Evolutionary conservation across 2,888 invertebrate species (phyloP).

Genomic region (Dromius quadrimaculatus): DNA sequence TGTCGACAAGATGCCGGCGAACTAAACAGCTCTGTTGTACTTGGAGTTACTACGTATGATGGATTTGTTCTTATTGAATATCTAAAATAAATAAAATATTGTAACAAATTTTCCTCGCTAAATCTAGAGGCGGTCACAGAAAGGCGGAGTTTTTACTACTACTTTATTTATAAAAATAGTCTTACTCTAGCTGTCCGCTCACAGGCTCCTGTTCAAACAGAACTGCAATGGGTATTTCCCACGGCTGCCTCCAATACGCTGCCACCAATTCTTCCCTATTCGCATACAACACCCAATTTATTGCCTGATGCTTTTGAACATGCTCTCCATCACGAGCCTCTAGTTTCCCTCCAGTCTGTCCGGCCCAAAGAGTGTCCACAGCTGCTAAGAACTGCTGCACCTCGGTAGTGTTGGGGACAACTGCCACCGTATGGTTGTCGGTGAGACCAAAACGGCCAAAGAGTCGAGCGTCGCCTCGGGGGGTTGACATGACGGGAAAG

Average conservation of each 20-base stretch:
- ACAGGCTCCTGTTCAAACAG: slow-evolving; percentile 73
- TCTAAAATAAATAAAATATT: slow-evolving; percentile 66
- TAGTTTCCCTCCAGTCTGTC: slow-evolving; percentile 59
- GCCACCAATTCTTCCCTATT: slow-evolving; percentile 76
- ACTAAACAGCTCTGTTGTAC: slow-evolving; percentile 74
- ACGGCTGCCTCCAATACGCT: slow-evolving; percentile 76
- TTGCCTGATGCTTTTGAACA: slow-evolving; percentile 60
- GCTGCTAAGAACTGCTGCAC: slow-evolving; percentile 74
- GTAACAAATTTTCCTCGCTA: no score
- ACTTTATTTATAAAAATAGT: slow-evolving; percentile 32
- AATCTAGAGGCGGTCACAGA: no score
- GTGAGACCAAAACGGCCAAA: slow-evolving; percentile 70
- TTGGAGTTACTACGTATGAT: slow-evolving; percentile 74
- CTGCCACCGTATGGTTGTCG: slow-evolving; percentile 75
- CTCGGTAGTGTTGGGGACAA: slow-evolving; percentile 75
- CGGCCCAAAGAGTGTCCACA: slow-evolving; percentile 72
- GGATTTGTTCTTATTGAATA: slow-evolving; percentile 83
- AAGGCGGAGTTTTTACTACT: not conserved
- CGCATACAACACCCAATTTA: slow-evolving; percentile 76
- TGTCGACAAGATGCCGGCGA: slow-evolving; percentile 79
- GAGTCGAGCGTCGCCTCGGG: slow-evolving; percentile 70
- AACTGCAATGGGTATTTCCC: slow-evolving; percentile 77
- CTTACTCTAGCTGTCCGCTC: slow-evolving; percentile 70
- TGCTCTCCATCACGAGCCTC: slow-evolving; percentile 68
- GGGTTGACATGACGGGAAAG: slow-evolving; percentile 77